A percentile compares a stretch with the other conserved stretches of the same genome.
Evolutionary conservation across 2,113 vertebrate species (phyloP).

Genomic region (Gambusia affinis): DNA sequence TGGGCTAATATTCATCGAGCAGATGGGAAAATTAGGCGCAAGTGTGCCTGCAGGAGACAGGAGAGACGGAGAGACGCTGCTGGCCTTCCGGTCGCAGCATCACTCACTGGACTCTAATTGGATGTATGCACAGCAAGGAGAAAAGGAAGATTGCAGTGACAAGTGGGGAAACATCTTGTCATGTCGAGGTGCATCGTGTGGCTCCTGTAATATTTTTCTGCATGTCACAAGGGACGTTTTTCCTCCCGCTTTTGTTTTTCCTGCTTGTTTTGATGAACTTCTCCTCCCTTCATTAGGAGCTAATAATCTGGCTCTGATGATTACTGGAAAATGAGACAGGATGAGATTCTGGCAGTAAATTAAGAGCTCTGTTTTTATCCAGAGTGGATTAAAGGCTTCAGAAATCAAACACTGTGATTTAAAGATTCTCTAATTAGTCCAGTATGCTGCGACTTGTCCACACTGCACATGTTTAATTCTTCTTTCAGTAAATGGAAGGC

Average conservation of each 20-base stretch:
- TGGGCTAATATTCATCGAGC: constrained; percentile 78
- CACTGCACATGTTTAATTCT: no score
- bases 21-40: constrained; percentile 74
- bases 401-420: background rate
- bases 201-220: background rate
- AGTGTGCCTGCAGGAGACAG: constrained; percentile 53
- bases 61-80: constrained; percentile 25
- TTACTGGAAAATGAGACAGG: background rate
- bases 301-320: background rate
- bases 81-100: constrained; percentile 37
- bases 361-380: background rate
- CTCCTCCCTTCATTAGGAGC: background rate
- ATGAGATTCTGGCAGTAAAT: background rate
- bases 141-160: constrained; percentile 38
- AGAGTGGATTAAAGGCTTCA: background rate
- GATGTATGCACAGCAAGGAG: constrained; percentile 36
- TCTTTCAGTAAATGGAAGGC: no score
- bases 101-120: constrained; percentile 45
- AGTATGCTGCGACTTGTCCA: no score
- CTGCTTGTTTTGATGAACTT: background rate
- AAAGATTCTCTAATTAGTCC: no score
- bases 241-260: background rate
- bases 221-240: background rate
- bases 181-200: background rate
- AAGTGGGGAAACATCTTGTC: constrained; percentile 28